Conservation (phyloP, 2,888 invertebrate genomes). For the Julus scandinavius region DNA sequence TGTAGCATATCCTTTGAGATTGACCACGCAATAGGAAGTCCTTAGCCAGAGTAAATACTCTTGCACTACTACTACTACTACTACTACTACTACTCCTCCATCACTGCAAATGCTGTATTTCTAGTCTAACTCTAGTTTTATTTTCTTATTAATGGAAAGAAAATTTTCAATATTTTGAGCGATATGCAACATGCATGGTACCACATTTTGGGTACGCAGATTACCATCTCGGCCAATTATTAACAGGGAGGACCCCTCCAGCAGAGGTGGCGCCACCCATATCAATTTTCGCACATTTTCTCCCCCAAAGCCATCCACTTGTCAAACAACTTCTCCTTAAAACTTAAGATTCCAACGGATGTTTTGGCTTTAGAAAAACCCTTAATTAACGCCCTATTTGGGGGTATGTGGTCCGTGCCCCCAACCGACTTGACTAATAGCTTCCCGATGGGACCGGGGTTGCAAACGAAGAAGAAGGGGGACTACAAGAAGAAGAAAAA, state of each 20-base stretch:
- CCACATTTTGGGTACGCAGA: not conserved
- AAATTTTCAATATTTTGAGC: not conserved
- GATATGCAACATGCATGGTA: too few species aligned
- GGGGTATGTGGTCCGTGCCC: slow-evolving; percentile 45
- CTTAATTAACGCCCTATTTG: slow-evolving; percentile 53
- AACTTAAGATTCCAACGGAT: not conserved
- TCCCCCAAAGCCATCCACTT: slow-evolving; percentile 6
- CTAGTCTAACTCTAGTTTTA: too few species aligned
- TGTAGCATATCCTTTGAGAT: too few species aligned
- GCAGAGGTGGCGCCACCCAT: slow-evolving; percentile 43
- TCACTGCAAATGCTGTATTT: too few species aligned
- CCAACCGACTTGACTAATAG: slow-evolving; percentile 45
- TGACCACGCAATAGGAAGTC: too few species aligned
- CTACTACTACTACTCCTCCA: too few species aligned
- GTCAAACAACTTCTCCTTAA: slow-evolving; percentile 37
- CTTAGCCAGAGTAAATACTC: too few species aligned
- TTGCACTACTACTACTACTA: too few species aligned
- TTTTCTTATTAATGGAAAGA: too few species aligned
- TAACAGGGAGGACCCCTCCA: not conserved
- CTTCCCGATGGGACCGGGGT: slow-evolving; percentile 28
- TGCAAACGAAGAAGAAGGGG: not conserved
- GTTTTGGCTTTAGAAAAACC: slow-evolving; percentile 46
- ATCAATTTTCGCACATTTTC: slow-evolving; percentile 37
- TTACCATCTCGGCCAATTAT: slow-evolving; percentile 23
- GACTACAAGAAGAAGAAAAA: not conserved